Base-by-base conservation (phyloP, 2,797 vertebrate species). In the Typhlichthys eigenmanni region DNA sequence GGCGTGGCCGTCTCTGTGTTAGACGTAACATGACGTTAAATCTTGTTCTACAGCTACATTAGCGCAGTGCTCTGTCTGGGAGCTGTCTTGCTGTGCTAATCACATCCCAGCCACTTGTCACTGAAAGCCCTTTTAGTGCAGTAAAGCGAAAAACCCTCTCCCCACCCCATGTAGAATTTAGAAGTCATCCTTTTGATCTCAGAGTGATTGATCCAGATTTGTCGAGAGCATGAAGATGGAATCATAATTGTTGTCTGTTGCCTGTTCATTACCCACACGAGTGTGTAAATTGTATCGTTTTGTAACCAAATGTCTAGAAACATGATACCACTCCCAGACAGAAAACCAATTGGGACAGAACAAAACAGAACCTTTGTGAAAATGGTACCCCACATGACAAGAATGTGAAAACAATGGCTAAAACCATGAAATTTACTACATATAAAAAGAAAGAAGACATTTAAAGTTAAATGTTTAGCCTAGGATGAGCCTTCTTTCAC, bases 11-110 rank as follows among this genome's bases (percentile, higher is more conserved):
- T 82, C 77, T 85, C 55, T 10, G 53, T 54, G 72, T 82, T 77
- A 74, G 81, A 87, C 85, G 75, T 70, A 80, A 88, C 87, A 87
- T 90, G 86, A 90, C 88, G 74, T 84, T 81, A 83, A 85, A 86
- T 87, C 85, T 78, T 86, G 88, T 89, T 86, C 68, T 85, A 86
- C 87, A 86, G 79, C 71, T 74, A 80, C 83, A 84, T 85, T 78
- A 83, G 75, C 48, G 14, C 49, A 29, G 78, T 86, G 47, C 71
- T 75, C 76, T 68, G 79, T 84, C 85, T 82, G 68, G 29, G 69
- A 76, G 81, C 84, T 76, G 83, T 82, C 81, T 85, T 62, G 0
- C 9, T 78, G 79, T 83, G 85, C 83, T 86, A 86, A 87, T 87
- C 83, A 84, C 69, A 78, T 68, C 76, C 71, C 61, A 50, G 69